A percentile compares a stretch with the other conserved stretches of the same genome.
Evolutionary conservation across 2,113 vertebrate genomes (phyloP).

Genomic region (Crypturellus undulatus): DNA sequence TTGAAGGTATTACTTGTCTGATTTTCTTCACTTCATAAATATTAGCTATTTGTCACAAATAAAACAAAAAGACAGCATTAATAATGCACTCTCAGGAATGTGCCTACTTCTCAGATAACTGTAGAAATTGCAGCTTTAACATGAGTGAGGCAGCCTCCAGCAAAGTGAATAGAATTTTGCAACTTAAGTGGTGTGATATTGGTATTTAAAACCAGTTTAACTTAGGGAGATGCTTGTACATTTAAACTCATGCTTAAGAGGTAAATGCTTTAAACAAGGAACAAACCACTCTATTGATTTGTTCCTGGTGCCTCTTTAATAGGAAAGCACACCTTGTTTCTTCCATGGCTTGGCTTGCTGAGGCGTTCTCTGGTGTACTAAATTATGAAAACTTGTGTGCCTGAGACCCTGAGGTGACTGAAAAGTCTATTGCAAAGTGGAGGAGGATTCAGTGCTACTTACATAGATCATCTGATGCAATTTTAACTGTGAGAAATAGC

Average conservation of each 20-base stretch:
- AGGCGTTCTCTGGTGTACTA: neutral
- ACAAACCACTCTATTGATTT: neutral
- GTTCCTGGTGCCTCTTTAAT: neutral
- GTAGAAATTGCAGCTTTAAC: neutral
- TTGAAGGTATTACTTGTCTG: neutral
- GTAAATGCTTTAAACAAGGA: neutral
- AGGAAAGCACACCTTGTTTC: neutral
- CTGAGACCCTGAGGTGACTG: neutral
- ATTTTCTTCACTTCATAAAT: neutral
- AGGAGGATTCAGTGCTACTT: conserved; percentile 10
- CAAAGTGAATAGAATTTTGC: neutral
- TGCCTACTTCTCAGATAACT: neutral
- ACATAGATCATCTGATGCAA: neutral
- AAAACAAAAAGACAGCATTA: neutral
- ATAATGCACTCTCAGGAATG: neutral
- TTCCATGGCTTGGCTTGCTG: neutral
- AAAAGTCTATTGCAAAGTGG: neutral
- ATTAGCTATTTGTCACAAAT: neutral
- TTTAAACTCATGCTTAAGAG: conserved; percentile 2
- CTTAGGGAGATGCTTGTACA: neutral
- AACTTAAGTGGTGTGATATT: neutral
- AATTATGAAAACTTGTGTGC: neutral
- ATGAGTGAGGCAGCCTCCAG: neutral
- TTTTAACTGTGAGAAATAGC: conserved; percentile 15
- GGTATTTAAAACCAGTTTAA: neutral